These are phyloP conservation scores for Andrena marginata DNA, from an alignment of 2,888 invertebrate genomes.

Conservation along the genomic window DNA sequence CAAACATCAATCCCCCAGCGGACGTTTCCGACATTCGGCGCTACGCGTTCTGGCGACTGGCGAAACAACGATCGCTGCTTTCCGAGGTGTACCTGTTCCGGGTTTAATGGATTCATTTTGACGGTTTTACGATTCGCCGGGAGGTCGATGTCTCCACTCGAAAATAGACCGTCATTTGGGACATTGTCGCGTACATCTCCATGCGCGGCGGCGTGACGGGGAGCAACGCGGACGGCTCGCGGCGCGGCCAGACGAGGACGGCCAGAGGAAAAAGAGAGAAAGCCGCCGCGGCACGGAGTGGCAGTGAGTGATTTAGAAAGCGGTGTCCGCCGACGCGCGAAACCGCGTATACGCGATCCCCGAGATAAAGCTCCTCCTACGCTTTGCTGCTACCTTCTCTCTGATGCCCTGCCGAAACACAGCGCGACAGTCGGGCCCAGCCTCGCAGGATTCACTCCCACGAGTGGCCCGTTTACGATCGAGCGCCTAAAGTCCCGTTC, in stretches of 20 bases:
- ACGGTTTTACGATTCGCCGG: constrained; percentile 70
- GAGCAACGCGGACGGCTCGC: neutral
- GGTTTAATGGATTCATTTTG: constrained; percentile 71
- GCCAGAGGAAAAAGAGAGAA: constrained; percentile 68
- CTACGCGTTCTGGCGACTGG: constrained; percentile 5
- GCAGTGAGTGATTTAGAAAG: constrained; percentile 79
- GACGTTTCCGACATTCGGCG: constrained; percentile 26
- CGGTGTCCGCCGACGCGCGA: constrained; percentile 78
- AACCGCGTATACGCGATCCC: constrained; percentile 72
- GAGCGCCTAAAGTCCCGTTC: constrained; percentile 57
- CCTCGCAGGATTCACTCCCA: constrained; percentile 35
- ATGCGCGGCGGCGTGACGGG: constrained; percentile 22
- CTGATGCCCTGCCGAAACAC: constrained; percentile 66
- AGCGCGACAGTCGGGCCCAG: neutral
- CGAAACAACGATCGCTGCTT: constrained; percentile 11
- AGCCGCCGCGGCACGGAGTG: constrained; percentile 49
- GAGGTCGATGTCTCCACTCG: constrained; percentile 72
- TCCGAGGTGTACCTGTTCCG: constrained; percentile 60
- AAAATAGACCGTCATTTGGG: constrained; percentile 73
- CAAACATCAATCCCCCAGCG: neutral
- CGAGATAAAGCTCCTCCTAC: constrained; percentile 77
- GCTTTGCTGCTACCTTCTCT: constrained; percentile 58
- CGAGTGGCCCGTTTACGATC: constrained; percentile 22
- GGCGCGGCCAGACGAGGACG: constrained; percentile 33
- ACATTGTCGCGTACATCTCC: constrained; percentile 65